phyloP scores from a whole-genome alignment of 2,888 invertebrate species.

The Camptogramma bilineatum region DNA sequence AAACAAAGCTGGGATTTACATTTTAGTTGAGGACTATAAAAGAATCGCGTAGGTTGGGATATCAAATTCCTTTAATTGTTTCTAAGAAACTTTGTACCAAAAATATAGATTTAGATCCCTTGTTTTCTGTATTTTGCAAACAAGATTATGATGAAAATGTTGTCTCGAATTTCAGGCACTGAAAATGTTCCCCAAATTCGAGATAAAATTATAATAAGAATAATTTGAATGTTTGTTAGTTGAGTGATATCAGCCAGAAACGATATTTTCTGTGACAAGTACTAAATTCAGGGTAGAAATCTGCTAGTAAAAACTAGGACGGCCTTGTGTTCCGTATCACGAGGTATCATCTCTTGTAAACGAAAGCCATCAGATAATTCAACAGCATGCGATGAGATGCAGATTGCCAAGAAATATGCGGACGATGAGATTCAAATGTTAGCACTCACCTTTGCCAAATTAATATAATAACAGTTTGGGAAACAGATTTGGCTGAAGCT shows the following conservation, averaged over 20 bases:
- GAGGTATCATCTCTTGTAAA: conserved; percentile 10
- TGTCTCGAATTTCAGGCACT: neutral
- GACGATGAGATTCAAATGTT: conserved; percentile 16
- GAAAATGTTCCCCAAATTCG: neutral
- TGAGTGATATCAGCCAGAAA: too few species aligned
- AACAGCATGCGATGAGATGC: conserved; percentile 13
- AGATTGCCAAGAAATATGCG: conserved; percentile 27
- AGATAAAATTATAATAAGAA: too few species aligned
- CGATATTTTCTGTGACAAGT: neutral
- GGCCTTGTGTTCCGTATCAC: neutral
- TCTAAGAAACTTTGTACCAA: neutral
- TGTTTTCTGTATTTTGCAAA: neutral
- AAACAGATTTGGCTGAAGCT: conserved; percentile 19
- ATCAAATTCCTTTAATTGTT: neutral
- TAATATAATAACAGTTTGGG: conserved; percentile 16
- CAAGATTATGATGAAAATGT: neutral
- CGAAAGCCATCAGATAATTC: conserved; percentile 16
- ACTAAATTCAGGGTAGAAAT: neutral
- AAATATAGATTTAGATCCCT: neutral
- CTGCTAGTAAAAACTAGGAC: neutral
- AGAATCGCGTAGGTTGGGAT: neutral
- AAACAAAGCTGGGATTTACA: neutral
- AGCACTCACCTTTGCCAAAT: conserved; percentile 28
- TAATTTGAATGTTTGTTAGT: too few species aligned
- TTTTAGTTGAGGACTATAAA: conserved; percentile 1